Evolutionary conservation across 2,888 invertebrate genomes (phyloP), one percentile per base, ranked within the genome.

Genomic region (Notodonta dromedarius): DNA sequence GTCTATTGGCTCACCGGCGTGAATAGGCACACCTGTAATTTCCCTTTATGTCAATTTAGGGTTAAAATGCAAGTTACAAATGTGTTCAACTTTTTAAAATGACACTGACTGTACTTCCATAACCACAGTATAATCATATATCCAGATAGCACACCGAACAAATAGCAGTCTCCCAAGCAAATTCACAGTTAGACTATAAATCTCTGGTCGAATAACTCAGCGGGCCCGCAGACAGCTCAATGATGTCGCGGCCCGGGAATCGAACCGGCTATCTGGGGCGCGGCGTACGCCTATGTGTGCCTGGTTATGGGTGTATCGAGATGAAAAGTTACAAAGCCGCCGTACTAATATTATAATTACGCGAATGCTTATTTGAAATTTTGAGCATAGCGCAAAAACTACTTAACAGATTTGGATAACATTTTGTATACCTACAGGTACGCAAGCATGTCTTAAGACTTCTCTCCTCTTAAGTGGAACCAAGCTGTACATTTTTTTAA

Each of bases 241-340:
- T 78, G 78, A 76, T 76, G 78, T 75, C 75, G 77, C 75, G 65
- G 69, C 73, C 60, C 74, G 63, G 71, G 77, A 72, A 78, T 73
- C 77, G 73, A 77, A 77, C 62, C 71, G 57, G 66, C 54, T 65
- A 77, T 77, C 74, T 76, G 57, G 74, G 71, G 48, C 67, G 67
- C 76, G 72, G 74, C 72, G 68, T n/a, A n/a, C 46, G 46, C 46
- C n/a, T 46, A 46, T 42, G 9, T 46, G 46, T 11, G 5, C 46
- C 13, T 46, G 32, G 12, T 5, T 52, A 32, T 24, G 1, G 5
- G 32, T 12, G 13, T 52, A 52, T 52, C 32, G 11, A 5, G 52
- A 52, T 52, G 51, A 52, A 24, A 52, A 32, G 32, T 52, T 52
- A 24, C 24, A 24, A 13, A 7, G 24, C 42, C 4, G 4, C 9